Conservation (phyloP, 2,888 invertebrate genomes). For the Chrysolina haemoptera region DNA sequence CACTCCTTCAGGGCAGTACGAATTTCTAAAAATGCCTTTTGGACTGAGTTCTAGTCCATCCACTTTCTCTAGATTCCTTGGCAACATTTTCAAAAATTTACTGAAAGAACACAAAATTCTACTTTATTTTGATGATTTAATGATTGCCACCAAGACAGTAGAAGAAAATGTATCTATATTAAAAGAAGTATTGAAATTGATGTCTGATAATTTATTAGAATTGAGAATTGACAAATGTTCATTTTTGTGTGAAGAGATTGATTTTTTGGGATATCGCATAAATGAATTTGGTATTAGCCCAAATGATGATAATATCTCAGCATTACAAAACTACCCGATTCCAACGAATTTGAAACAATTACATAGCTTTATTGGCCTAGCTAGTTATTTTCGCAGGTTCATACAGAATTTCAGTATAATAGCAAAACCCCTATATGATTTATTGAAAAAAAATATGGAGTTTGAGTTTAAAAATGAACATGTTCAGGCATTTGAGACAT, state of each 20-base stretch:
- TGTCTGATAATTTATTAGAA: not conserved
- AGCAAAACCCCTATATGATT: constrained; percentile 51
- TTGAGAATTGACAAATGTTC: not conserved
- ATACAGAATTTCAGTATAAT: constrained; percentile 50
- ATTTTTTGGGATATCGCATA: constrained; percentile 56
- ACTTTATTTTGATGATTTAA: too few relatives aligned
- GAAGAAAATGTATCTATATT: too few relatives aligned
- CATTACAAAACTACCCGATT: constrained; percentile 48
- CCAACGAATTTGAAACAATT: constrained; percentile 43
- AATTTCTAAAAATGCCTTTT: constrained; percentile 59
- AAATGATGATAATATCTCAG: constrained; percentile 35
- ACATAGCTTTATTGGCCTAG: constrained; percentile 53
- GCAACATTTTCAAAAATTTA: constrained; percentile 48
- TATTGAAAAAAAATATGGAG: constrained; percentile 49
- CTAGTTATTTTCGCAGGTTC: constrained; percentile 55
- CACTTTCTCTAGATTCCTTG: constrained; percentile 48
- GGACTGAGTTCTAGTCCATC: constrained; percentile 55
- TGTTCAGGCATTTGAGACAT: constrained; percentile 48
- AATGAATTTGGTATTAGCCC: constrained; percentile 43
- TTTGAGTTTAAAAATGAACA: constrained; percentile 52
- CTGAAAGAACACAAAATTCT: constrained; percentile 37
- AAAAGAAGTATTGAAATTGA: constrained; percentile 19
- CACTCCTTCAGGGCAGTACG: constrained; percentile 57
- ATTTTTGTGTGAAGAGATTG: constrained; percentile 39
- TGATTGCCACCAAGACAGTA: too few relatives aligned